Conservation (phyloP, 2,113 vertebrate genomes). For the Macrotus californicus region DNA sequence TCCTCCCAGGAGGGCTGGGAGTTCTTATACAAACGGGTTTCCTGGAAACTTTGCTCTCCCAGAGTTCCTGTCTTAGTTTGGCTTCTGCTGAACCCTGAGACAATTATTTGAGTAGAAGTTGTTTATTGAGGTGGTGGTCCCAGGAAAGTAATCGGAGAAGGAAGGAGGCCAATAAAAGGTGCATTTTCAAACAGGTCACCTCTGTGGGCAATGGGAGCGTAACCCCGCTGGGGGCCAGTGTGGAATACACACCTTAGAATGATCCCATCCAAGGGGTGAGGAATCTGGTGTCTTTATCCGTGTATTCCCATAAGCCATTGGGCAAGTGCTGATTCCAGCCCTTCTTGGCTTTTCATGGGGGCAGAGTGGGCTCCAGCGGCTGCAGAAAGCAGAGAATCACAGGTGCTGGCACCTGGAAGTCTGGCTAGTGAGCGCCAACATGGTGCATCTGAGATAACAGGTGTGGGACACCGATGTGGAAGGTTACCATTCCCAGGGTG, state of each 20-base stretch:
- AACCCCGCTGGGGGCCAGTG: background rate
- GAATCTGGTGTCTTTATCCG: background rate
- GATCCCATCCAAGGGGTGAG: background rate
- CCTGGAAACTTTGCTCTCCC: background rate
- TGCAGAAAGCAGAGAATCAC: background rate
- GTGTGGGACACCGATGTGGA: background rate
- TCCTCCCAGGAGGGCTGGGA: background rate
- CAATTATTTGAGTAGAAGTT: background rate
- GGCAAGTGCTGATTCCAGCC: background rate
- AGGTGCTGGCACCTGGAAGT: background rate
- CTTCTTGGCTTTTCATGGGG: background rate
- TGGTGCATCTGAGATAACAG: background rate
- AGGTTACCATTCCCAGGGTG: background rate
- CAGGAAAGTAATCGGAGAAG: background rate
- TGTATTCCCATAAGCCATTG: background rate
- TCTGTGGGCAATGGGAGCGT: background rate
- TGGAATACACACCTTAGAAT: background rate
- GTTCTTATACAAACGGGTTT: background rate
- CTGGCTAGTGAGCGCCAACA: background rate
- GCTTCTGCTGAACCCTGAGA: background rate
- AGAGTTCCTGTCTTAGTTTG: background rate
- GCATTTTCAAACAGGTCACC: background rate
- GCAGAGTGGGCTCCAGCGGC: background rate
- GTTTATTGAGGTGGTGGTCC: background rate
- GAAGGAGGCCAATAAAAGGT: background rate